Percentiles rank a stretch among this genome's conserved stretches.
phyloP scores from a whole-genome alignment of 2,797 vertebrate genomes.

The Xerus rutilus region DNA sequence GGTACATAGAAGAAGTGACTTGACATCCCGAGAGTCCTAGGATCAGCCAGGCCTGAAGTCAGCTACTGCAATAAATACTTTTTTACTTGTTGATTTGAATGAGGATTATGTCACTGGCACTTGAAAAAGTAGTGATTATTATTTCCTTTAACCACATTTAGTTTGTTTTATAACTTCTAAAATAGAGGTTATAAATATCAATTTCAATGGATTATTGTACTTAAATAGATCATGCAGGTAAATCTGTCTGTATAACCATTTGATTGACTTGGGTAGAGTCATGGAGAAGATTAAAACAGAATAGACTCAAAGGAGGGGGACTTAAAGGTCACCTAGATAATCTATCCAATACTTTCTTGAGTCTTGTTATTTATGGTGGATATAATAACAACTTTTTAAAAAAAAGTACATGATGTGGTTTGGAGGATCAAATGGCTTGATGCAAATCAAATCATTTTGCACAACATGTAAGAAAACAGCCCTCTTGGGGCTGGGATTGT shows the following conservation, averaged over 20 bases:
- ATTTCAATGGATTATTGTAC: background rate
- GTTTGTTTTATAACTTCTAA: background rate
- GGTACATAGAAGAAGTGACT: background rate
- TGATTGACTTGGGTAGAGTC: background rate
- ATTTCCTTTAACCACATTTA: background rate
- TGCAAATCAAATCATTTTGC: constrained; percentile 12
- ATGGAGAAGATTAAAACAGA: background rate
- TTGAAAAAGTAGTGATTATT: background rate
- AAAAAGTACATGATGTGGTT: background rate
- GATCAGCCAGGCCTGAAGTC: constrained; percentile 3
- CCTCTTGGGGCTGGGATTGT: too few relatives aligned
- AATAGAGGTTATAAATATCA: background rate
- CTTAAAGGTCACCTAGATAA: background rate
- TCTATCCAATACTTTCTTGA: background rate
- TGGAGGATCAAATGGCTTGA: constrained; percentile 4
- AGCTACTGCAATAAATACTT: background rate
- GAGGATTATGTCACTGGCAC: background rate
- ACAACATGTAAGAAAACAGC: constrained; percentile 42
- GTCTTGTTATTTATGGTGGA: background rate
- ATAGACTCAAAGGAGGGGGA: background rate
- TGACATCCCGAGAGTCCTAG: background rate
- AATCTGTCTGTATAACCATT: background rate
- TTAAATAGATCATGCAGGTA: background rate
- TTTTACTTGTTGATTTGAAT: background rate
- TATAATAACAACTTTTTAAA: background rate